Base-by-base conservation (phyloP, 2,797 vertebrate species). In the Molossus alvarezi region DNA sequence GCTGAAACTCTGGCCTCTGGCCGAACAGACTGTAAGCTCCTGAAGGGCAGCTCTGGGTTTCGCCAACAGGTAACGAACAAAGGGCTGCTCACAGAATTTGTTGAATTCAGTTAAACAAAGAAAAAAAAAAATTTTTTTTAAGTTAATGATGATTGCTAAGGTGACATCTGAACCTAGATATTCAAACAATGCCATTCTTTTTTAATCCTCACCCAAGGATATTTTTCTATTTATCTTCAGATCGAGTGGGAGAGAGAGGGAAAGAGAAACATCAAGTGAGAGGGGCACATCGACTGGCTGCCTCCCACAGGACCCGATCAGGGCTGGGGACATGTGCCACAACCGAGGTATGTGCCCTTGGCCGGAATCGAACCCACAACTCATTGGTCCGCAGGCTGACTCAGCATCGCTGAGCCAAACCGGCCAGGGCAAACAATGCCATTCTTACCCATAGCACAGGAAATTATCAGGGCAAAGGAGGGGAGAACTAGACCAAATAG, bases 91-190 rank as follows among this genome's bases (percentile, higher is more conserved):
- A 67, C 0, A 76, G 27, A 41, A 60, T 33, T 17, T 73, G 21
- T 1, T 67, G n/a, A 67, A 79, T 88, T 90, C 81, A 88, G 45
- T 86, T 88, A 90, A 88, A 58, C 5, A 6, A 89, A 57, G 77
- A 67, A 93, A 89, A 2, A 67, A 65, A 20, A 86, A 79, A 2
- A 69, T 55, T 3, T 83, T 48, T 48, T 79, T 69, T 0, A 82
- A 51, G 51, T 60, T 64, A 69, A n/a, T 20, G 33, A 33, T 33
- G 3, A 80, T 4, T 80, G 37, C 17, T 83, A 58, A 73, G 7
- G 69, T 62, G 33, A 58, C 58, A 81, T 4, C 21, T 18, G 20
- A 73, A 92, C 21, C 29, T 62, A 65, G 13, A 14, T 51, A 18
- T 81, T 88, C 48, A 69, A 69, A 81, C 77, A 92, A 45, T 71